Percentiles rank a stretch among this genome's conserved stretches.
Evolutionary conservation across 2,113 vertebrate species (phyloP).

Genomic region (Prionailurus bengalensis): DNA sequence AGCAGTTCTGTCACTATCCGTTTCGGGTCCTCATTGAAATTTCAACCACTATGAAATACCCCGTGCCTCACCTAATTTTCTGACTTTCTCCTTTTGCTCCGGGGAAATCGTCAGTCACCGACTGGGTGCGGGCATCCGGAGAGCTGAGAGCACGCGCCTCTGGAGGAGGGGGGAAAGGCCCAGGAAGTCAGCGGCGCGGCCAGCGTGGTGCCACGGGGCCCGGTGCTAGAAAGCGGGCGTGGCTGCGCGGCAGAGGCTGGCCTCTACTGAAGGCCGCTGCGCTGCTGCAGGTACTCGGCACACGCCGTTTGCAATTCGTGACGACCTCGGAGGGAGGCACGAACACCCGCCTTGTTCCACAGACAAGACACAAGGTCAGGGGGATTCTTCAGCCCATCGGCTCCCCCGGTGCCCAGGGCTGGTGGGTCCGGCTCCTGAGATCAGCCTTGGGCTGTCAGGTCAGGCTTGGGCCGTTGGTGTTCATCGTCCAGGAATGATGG

Average conservation of each 20-base stretch:
- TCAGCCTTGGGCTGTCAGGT: fast-evolving
- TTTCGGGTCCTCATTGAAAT: not conserved
- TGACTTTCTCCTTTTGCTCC: not conserved
- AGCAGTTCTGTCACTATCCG: not conserved
- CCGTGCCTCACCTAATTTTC: not conserved
- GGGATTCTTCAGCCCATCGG: fast-evolving
- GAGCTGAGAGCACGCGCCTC: not conserved
- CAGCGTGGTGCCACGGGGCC: fast-evolving
- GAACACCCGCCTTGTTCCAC: fast-evolving
- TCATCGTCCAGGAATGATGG: not conserved
- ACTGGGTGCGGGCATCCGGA: no score
- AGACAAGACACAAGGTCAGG: not conserved
- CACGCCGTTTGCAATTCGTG: fast-evolving
- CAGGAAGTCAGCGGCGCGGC: not conserved
- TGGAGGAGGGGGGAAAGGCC: not conserved
- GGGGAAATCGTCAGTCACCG: not conserved
- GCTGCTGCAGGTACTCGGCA: no score
- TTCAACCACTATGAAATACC: not conserved
- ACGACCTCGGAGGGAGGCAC: not conserved
- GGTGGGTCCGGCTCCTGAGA: fast-evolving
- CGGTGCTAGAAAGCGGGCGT: not conserved
- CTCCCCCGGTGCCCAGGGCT: not conserved
- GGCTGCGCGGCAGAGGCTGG: fast-evolving
- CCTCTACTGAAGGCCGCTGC: fast-evolving
- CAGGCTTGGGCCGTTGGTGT: no score